Evolutionary conservation across 2,888 invertebrate genomes (phyloP).

Genomic region (Orchesellides sinensis): DNA sequence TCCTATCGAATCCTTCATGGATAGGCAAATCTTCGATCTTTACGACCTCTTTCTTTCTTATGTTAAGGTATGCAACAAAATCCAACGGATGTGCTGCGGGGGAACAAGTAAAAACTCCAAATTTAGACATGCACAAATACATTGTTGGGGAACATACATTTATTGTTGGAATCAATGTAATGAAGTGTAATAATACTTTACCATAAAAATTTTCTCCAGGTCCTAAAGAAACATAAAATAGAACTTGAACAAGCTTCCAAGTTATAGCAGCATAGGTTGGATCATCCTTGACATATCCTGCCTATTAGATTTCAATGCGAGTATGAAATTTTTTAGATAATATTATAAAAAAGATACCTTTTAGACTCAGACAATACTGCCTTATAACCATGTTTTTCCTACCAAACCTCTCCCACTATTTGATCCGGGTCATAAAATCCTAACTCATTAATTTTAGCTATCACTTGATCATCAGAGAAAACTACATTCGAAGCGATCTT

Average conservation of each 20-base stretch:
- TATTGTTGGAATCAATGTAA: too few species aligned
- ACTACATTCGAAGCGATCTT: not conserved
- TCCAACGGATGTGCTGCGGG: conserved; percentile 36
- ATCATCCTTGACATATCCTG: conserved; percentile 50
- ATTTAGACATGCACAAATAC: not conserved
- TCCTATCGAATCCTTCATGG: conserved; percentile 30
- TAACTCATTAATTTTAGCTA: not conserved
- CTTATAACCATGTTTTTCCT: too few species aligned
- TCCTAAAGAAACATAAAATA: conserved; percentile 16
- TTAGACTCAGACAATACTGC: not conserved
- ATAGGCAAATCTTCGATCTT: conserved; percentile 50
- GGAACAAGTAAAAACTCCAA: not conserved
- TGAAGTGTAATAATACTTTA: too few species aligned
- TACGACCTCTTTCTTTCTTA: not conserved
- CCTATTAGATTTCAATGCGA: too few species aligned
- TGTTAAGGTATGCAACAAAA: conserved; percentile 43
- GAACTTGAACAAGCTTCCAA: conserved; percentile 40
- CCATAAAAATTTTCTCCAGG: conserved; percentile 17
- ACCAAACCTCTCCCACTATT: conserved; percentile 31
- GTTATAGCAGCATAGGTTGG: conserved; percentile 34
- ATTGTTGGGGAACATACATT: too few species aligned
- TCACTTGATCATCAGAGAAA: conserved; percentile 13
- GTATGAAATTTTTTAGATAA: too few species aligned
- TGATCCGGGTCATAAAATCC: conserved; percentile 19
- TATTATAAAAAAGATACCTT: too few species aligned